A percentile compares a stretch with the other conserved stretches of the same genome.
These are phyloP conservation scores for Trachymyrmex septentrionalis DNA, from an alignment of 1,140 invertebrate genomes.

Conservation along the genomic window DNA sequence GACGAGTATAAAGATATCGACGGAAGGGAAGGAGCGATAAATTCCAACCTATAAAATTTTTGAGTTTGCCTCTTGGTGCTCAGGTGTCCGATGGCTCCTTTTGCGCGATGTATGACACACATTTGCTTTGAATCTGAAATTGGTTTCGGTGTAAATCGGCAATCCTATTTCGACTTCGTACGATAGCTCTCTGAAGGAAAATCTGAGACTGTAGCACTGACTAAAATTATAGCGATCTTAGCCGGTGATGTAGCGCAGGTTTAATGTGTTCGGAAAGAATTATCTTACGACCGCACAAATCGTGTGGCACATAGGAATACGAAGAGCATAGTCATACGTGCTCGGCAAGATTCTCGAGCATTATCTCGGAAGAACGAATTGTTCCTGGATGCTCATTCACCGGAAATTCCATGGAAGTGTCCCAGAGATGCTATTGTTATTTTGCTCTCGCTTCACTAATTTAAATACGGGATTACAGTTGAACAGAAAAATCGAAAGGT, in stretches of 20 bases:
- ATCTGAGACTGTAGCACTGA: conserved; percentile 16
- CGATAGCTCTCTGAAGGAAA: conserved; percentile 27
- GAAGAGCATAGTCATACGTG: conserved; percentile 36
- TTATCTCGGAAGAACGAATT: conserved; percentile 33
- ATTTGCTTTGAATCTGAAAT: conserved; percentile 40
- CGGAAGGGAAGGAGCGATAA: not conserved
- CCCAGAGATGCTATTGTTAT: not conserved
- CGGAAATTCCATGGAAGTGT: not conserved
- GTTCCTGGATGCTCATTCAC: conserved; percentile 7
- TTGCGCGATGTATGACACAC: conserved; percentile 1
- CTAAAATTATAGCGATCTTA: conserved; percentile 39
- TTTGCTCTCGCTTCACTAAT: conserved; percentile 12
- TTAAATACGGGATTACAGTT: not conserved
- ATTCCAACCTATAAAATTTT: conserved; percentile 21
- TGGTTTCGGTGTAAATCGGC: not conserved
- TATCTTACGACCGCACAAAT: conserved; percentile 35
- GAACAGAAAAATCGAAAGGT: conserved; percentile 6
- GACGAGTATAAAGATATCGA: conserved; percentile 25
- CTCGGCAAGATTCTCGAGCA: conserved; percentile 21
- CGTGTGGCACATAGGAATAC: conserved; percentile 38
- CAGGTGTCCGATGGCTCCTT: not conserved
- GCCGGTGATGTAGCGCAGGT: conserved; percentile 34
- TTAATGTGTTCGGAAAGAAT: conserved; percentile 51
- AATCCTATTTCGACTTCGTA: conserved; percentile 15
- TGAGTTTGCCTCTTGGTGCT: not conserved